Conservation (phyloP, 2,113 vertebrate species). For the Phycodurus eques region DNA sequence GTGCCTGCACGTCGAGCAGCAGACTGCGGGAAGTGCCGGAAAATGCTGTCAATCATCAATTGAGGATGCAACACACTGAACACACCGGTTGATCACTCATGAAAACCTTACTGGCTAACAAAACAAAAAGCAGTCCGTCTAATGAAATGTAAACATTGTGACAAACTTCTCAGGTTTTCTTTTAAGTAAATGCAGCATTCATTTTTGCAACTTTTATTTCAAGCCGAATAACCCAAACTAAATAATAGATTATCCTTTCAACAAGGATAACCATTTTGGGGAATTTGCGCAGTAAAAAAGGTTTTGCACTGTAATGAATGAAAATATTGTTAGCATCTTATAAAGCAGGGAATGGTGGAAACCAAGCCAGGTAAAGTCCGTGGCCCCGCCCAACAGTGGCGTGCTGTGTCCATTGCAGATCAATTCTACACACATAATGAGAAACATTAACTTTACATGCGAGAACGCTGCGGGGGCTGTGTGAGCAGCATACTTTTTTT, state of each 20-base stretch:
- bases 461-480: constrained; percentile 43
- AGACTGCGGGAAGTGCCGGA: constrained; percentile 74
- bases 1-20: constrained; percentile 96
- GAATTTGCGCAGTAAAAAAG: neutral
- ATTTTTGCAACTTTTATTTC: neutral
- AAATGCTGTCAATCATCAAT: constrained; percentile 2
- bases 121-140: neutral
- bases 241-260: neutral
- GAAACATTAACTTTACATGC: constrained; percentile 71
- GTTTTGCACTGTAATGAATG: neutral
- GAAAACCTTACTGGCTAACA: neutral
- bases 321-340: neutral
- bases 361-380: constrained; percentile 29
- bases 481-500: constrained; percentile 27
- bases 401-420: constrained; percentile 67
- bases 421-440: constrained; percentile 77
- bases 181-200: neutral
- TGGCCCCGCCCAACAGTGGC: constrained; percentile 42
- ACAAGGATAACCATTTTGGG: neutral
- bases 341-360: neutral
- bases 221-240: no score
- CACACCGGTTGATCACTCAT: neutral
- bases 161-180: neutral
- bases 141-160: neutral
- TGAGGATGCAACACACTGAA: no score